Base-by-base conservation (phyloP, 2,113 vertebrate genomes). In the Neolamprologus brichardi region DNA sequence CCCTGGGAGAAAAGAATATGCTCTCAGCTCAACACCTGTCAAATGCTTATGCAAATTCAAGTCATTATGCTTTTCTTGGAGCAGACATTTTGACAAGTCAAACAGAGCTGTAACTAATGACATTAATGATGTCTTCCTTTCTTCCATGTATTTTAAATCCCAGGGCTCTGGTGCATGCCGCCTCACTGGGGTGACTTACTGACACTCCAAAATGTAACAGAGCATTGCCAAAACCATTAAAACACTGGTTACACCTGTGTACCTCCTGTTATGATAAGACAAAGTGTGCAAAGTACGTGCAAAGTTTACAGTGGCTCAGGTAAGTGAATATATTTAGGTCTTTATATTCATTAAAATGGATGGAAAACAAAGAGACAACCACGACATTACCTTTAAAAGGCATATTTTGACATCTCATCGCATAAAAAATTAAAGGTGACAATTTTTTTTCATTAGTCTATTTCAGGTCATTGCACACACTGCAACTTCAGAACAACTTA, bases 21-120 rank as follows among this genome's bases (percentile, higher is more conserved):
- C 52, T 82, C 87, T 39, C 60, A 92, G 87, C 85, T 70, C 52
- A 92, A 83, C 86, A 89, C 86, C 88, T 93, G 93, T 92, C 92
- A 88, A 84, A 85, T 79, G 79, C 81, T 85, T 58, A 91, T 67
- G 82, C 82, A 90, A 92, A 93, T 84, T 83, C 54, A 77, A 88
- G 83, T 34, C 37, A 84, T 81, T 87, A 82, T 23, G 53, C 39
- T 32, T 23, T 72, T 67, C 62, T 87, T 30, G 46, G 72, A 58
- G 78, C 82, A 85, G 84, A 88, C 46, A 79, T 85, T 83, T 84
- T 44, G 64, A 86, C 75, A 3, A 78, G 54, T 84, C 51, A 51
- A 88, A 84, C 84, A 67, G 46, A 23, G 34, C 72, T 89, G 46
- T 23, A 64, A 87, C 83, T 91, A 88, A 93, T 80, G 85, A 64